Percentiles rank a stretch among this genome's conserved stretches.
Evolutionary conservation across 2,113 vertebrate genomes (phyloP).

Genomic region (Thunnus maccoyii): DNA sequence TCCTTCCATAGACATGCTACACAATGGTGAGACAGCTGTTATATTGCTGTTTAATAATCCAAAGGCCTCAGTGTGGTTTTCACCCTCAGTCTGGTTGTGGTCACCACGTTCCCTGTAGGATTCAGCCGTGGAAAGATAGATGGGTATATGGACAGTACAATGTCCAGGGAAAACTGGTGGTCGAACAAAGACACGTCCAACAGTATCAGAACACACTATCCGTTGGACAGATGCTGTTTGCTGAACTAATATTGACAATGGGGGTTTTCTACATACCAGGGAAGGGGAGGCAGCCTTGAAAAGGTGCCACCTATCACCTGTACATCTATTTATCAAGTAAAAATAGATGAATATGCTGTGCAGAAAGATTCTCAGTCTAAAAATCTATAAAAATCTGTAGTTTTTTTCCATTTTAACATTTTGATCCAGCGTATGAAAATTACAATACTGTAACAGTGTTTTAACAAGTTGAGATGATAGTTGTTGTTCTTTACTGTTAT

Average conservation of each 20-base stretch:
- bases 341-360: slow-evolving; percentile 3
- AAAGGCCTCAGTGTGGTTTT: slow-evolving; percentile 12
- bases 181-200: slow-evolving; percentile 43
- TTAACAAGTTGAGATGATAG: neutral
- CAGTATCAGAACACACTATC: slow-evolving; percentile 21
- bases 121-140: slow-evolving; percentile 3
- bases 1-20: neutral
- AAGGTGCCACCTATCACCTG: slow-evolving; percentile 42
- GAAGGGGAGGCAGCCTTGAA: slow-evolving; percentile 46
- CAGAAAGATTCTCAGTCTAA: neutral
- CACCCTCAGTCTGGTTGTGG: slow-evolving; percentile 9
- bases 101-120: neutral
- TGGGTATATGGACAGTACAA: slow-evolving; percentile 5
- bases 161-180: slow-evolving; percentile 7
- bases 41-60: slow-evolving; percentile 16
- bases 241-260: slow-evolving; percentile 73
- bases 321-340: neutral
- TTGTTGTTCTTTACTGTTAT: neutral
- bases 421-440: neutral
- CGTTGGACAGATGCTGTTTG: slow-evolving; percentile 62
- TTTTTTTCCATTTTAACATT: neutral
- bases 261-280: slow-evolving; percentile 48
- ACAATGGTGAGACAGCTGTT: neutral
- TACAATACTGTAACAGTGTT: neutral
- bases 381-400: neutral